A percentile compares a stretch with the other conserved stretches of the same genome.
phyloP scores from a whole-genome alignment of 2,113 vertebrate species.

The Chloebia gouldiae region DNA sequence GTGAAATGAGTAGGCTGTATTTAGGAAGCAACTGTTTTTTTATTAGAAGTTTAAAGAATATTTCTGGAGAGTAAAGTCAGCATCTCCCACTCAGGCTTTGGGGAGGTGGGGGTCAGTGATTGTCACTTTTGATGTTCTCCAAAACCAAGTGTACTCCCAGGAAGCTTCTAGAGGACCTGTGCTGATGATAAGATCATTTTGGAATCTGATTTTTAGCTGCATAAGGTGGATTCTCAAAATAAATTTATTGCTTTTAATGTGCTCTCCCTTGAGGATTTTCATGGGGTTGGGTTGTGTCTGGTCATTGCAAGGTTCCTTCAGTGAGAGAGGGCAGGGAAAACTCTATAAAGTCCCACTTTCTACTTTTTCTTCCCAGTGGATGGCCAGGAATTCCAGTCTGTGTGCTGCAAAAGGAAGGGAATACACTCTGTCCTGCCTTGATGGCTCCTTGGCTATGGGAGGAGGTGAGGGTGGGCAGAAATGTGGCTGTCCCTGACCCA shows the following conservation, averaged over 20 bases:
- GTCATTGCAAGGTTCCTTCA: neutral
- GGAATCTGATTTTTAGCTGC: neutral
- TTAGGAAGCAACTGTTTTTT: neutral
- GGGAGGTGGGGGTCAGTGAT: neutral
- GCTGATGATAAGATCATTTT: neutral
- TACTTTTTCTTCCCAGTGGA: neutral
- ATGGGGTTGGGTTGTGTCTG: neutral
- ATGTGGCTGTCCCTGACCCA: neutral
- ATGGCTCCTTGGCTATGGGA: neutral
- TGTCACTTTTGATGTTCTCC: neutral
- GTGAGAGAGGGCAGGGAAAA: neutral
- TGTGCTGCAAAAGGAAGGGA: neutral
- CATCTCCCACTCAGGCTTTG: neutral
- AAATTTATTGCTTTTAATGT: neutral
- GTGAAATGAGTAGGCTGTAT: neutral
- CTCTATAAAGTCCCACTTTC: neutral
- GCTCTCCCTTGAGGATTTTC: neutral
- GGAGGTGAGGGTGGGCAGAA: neutral
- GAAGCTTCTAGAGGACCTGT: neutral
- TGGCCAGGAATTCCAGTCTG: neutral
- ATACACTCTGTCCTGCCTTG: rapidly evolving
- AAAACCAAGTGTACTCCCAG: neutral
- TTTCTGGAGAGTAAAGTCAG: neutral
- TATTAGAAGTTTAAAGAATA: neutral
- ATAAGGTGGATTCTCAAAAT: neutral